A percentile compares a stretch with the other conserved stretches of the same genome.
phyloP scores from a whole-genome alignment of 1,140 invertebrate genomes.

The Lepidurus arcticus region DNA sequence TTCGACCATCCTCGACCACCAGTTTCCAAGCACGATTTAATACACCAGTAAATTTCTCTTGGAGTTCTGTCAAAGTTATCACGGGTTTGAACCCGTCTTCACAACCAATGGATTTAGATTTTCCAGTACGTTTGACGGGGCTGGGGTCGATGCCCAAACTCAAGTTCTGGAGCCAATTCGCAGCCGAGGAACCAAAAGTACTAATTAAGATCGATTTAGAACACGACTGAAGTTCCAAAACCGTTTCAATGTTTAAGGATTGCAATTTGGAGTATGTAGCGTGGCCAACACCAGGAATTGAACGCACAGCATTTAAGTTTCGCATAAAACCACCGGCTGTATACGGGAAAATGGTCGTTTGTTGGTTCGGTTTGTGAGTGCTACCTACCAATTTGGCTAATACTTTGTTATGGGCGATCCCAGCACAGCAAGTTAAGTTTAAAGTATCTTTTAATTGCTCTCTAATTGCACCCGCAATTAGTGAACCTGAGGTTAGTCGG shows the following conservation, averaged over 20 bases:
- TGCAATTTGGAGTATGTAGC: conserved; percentile 58
- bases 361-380: conserved; percentile 69
- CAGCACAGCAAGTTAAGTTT: conserved; percentile 70
- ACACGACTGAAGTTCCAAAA: conserved; percentile 59
- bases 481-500: conserved; percentile 58
- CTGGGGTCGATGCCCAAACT: conserved; percentile 63
- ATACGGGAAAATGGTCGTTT: conserved; percentile 67
- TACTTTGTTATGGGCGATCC: conserved; percentile 75
- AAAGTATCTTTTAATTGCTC: conserved; percentile 57
- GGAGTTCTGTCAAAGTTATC: conserved; percentile 61
- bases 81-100: conserved; percentile 68
- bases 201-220: conserved; percentile 53
- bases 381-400: conserved; percentile 69
- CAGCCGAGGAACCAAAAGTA: conserved; percentile 59
- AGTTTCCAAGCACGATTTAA: conserved; percentile 61
- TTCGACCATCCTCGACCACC: conserved; percentile 65
- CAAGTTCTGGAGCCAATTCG: conserved; percentile 59
- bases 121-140: conserved; percentile 61
- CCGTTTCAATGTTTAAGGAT: conserved; percentile 56
- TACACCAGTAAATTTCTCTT: conserved; percentile 58
- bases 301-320: conserved; percentile 51
- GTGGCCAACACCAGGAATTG: conserved; percentile 65
- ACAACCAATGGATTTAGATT: conserved; percentile 62
- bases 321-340: conserved; percentile 57
- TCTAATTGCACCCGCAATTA: conserved; percentile 64